phyloP scores from a whole-genome alignment of 2,797 vertebrate genomes.

The Odontamblyopus lacepedii region DNA sequence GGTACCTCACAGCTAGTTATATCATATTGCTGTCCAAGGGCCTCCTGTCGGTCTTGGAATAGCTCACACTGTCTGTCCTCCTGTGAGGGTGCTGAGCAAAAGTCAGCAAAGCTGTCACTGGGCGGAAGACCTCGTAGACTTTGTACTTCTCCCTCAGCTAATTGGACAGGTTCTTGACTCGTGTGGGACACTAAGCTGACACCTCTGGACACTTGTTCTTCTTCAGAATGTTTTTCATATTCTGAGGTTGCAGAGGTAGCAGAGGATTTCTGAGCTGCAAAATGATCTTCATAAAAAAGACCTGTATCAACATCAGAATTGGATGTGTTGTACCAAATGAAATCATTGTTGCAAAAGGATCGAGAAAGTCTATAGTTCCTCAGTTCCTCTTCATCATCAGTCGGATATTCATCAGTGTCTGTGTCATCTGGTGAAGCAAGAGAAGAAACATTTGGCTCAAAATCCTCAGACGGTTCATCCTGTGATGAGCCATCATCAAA shows the following conservation, averaged over 20 bases:
- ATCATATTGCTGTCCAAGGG: constrained; percentile 50
- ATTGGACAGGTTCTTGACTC: constrained; percentile 14
- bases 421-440: constrained; percentile 49
- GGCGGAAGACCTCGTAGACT: constrained; percentile 77
- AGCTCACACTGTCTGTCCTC: constrained; percentile 84
- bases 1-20: constrained; percentile 54
- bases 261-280: constrained; percentile 60
- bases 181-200: constrained; percentile 15
- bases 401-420: constrained; percentile 45
- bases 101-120: constrained; percentile 93
- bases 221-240: constrained; percentile 29
- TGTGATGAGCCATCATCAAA: constrained; percentile 60
- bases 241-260: constrained; percentile 60
- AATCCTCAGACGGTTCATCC: constrained; percentile 68
- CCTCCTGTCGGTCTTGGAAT: constrained; percentile 76
- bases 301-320: constrained; percentile 20
- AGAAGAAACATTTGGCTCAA: constrained; percentile 71
- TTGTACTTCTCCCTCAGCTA: constrained; percentile 26
- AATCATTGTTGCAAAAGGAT: constrained; percentile 13
- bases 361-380: constrained; percentile 24
- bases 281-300: constrained; percentile 17
- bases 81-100: constrained; percentile 86
- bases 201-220: constrained; percentile 34
- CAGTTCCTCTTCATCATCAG: constrained; percentile 59
- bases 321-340: constrained; percentile 13